A percentile compares a stretch with the other conserved stretches of the same genome.
These are phyloP conservation scores for Notoglanidium macrostoma DNA, from an alignment of 2,797 vertebrate genomes.

Conservation along the genomic window DNA sequence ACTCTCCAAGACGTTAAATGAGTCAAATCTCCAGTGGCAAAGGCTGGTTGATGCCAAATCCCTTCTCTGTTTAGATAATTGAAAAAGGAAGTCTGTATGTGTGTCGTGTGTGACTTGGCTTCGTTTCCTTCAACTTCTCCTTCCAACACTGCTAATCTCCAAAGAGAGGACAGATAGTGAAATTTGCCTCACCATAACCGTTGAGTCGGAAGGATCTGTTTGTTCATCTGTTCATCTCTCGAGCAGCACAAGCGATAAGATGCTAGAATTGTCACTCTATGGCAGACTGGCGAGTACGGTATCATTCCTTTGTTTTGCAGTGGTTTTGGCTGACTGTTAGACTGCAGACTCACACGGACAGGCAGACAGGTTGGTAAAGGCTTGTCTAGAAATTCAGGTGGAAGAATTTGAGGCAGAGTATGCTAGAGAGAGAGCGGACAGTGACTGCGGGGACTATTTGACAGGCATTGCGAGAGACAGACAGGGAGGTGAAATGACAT, in stretches of 20 bases:
- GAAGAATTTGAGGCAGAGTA: constrained; percentile 13
- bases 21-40: constrained; percentile 51
- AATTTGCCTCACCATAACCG: constrained; percentile 39
- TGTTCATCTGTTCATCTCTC: constrained; percentile 41
- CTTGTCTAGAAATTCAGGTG: constrained; percentile 30
- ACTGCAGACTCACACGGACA: constrained; percentile 19
- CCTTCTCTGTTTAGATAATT: constrained; percentile 51
- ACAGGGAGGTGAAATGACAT: constrained; percentile 42
- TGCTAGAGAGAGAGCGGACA: not conserved
- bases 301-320: not conserved
- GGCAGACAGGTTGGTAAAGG: constrained; percentile 17
- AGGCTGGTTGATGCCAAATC: constrained; percentile 53
- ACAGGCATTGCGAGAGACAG: constrained; percentile 34
- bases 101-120: constrained; percentile 44
- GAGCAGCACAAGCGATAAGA: constrained; percentile 26
- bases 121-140: constrained; percentile 32
- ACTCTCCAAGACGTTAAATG: constrained; percentile 50
- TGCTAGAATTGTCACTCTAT: not conserved
- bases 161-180: constrained; percentile 30
- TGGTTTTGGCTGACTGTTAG: constrained; percentile 18
- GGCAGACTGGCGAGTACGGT: constrained; percentile 1
- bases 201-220: constrained; percentile 24
- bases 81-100: constrained; percentile 44
- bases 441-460: constrained; percentile 27
- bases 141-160: constrained; percentile 46